Evolutionary conservation across 2,797 vertebrate species (phyloP).

Genomic region (Ataeniobius toweri): DNA sequence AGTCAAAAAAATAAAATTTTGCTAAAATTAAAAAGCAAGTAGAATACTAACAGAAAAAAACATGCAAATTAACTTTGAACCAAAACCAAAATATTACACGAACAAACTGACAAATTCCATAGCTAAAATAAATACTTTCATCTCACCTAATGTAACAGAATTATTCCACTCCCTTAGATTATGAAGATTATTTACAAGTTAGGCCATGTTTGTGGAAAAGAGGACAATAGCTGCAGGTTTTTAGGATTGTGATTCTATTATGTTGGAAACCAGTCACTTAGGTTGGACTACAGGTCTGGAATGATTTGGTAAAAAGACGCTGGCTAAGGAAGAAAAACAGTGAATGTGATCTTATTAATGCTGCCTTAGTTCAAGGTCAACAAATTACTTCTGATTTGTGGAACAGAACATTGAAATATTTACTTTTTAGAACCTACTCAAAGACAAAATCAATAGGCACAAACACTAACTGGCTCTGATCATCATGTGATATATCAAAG

Average conservation of each 20-base stretch:
- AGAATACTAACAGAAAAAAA: conserved; percentile 72
- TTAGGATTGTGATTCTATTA: background rate
- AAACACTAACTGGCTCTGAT: conserved; percentile 75
- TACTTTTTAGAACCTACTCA: conserved; percentile 28
- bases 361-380: conserved; percentile 31
- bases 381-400: conserved; percentile 67
- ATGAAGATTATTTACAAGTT: conserved; percentile 76
- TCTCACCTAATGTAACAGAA: conserved; percentile 76
- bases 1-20: conserved; percentile 55
- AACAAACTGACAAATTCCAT: conserved; percentile 49
- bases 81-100: conserved; percentile 53
- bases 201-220: conserved; percentile 54
- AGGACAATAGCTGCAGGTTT: conserved; percentile 15
- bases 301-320: conserved; percentile 45
- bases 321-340: conserved; percentile 74
- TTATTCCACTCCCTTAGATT: conserved; percentile 71
- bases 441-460: conserved; percentile 77
- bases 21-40: conserved; percentile 64
- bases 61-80: conserved; percentile 78
- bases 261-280: conserved; percentile 23
- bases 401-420: conserved; percentile 57
- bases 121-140: conserved; percentile 88
- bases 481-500: conserved; percentile 40
- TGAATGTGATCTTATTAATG: background rate
- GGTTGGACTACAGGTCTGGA: conserved; percentile 34